These are phyloP conservation scores for Pelodiscus sinensis DNA, from an alignment of 2,113 vertebrate species.

Conservation along the genomic window DNA sequence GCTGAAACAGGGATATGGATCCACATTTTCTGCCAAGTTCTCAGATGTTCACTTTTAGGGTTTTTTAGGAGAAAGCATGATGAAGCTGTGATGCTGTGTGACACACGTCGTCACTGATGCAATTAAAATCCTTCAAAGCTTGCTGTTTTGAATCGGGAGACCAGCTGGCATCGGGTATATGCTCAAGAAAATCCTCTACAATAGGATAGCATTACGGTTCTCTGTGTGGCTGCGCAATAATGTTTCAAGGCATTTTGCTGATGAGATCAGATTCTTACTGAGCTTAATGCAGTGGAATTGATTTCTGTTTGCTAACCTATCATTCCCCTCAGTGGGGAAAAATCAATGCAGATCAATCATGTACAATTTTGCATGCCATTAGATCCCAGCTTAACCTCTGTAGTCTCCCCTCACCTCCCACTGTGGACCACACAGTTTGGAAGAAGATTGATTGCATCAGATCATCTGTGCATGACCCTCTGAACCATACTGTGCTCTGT, in stretches of 20 bases:
- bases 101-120: background rate
- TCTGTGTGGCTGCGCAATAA: fast-evolving
- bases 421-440: background rate
- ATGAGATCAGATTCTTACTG: slow-evolving; percentile 55
- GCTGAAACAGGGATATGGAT: fast-evolving
- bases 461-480: slow-evolving; percentile 6
- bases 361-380: slow-evolving; percentile 55
- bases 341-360: slow-evolving; percentile 76
- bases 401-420: background rate
- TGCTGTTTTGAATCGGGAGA: fast-evolving
- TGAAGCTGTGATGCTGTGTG: background rate
- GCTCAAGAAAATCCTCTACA: background rate
- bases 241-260: slow-evolving; percentile 21
- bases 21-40: background rate
- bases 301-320: slow-evolving; percentile 76
- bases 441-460: slow-evolving; percentile 42
- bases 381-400: slow-evolving; percentile 71
- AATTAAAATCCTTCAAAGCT: background rate
- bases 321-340: slow-evolving; percentile 73
- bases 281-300: slow-evolving; percentile 81
- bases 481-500: fast-evolving
- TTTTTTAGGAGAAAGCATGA: background rate
- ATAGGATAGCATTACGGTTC: fast-evolving
- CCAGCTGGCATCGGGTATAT: fast-evolving
- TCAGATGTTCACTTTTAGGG: background rate